A percentile compares a stretch with the other conserved stretches of the same genome.
These are phyloP conservation scores for Orgyia antiqua DNA, from an alignment of 2,888 invertebrate species.

Conservation along the genomic window DNA sequence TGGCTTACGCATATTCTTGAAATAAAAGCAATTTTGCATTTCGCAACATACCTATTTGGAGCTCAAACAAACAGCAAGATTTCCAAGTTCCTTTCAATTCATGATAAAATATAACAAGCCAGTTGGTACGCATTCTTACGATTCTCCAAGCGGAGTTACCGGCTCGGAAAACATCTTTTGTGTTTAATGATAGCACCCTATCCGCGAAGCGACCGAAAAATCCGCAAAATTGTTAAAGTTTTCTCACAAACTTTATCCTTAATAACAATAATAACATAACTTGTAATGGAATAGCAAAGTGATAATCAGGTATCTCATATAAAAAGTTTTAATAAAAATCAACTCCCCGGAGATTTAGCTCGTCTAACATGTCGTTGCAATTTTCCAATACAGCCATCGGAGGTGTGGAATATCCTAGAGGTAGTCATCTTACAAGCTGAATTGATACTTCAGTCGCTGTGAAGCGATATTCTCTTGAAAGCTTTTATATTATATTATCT, in stretches of 20 bases:
- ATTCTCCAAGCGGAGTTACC: slow-evolving; percentile 42
- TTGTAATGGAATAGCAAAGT: slow-evolving; percentile 24
- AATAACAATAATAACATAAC: slow-evolving; percentile 31
- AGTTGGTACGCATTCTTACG: slow-evolving; percentile 57
- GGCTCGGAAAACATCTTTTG: slow-evolving; percentile 62
- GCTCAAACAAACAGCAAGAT: slow-evolving; percentile 61
- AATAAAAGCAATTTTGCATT: slow-evolving; percentile 64
- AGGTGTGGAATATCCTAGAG: slow-evolving; percentile 54
- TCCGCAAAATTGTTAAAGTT: slow-evolving; percentile 10
- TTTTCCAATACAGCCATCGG: slow-evolving; percentile 71
- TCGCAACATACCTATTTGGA: slow-evolving; percentile 56
- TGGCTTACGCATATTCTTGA: slow-evolving; percentile 36
- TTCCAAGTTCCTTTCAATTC: slow-evolving; percentile 53
- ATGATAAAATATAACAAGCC: slow-evolving; percentile 65
- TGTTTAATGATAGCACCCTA: slow-evolving; percentile 29
- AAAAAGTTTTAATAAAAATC: slow-evolving; percentile 66
- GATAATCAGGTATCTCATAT: slow-evolving; percentile 39
- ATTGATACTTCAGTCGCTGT: slow-evolving; percentile 75
- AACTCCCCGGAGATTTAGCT: slow-evolving; percentile 48
- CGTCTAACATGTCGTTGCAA: slow-evolving; percentile 45
- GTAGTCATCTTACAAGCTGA: slow-evolving; percentile 71
- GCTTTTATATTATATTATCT: slow-evolving; percentile 78
- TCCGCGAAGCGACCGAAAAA: slow-evolving; percentile 11
- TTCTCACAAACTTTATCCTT: slow-evolving; percentile 11
- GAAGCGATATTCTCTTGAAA: slow-evolving; percentile 74